Conservation (phyloP, 1,140 invertebrate genomes). For the Anadara kagoshimensis region DNA sequence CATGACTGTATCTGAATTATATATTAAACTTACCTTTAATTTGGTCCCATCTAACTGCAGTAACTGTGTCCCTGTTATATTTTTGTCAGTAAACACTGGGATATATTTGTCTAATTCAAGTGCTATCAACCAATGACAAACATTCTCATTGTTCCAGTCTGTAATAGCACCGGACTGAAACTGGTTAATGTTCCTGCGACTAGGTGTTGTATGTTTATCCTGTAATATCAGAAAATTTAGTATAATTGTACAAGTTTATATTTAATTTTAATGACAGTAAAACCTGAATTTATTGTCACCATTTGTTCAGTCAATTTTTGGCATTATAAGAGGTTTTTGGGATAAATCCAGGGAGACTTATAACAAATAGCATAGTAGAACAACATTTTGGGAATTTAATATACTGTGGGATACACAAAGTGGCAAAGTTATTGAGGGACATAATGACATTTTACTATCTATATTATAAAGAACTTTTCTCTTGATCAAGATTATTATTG, state of each 20-base stretch:
- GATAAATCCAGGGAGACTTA: no score
- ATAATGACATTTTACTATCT: not conserved
- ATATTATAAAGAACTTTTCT: not conserved
- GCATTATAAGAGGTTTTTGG: no score
- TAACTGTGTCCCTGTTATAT: constrained; percentile 87
- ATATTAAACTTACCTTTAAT: constrained; percentile 87
- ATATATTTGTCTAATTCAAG: constrained; percentile 89
- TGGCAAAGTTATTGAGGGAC: not conserved
- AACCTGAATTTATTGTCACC: not conserved
- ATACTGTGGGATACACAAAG: not conserved
- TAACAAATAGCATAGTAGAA: no score
- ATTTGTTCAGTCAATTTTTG: no score
- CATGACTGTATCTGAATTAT: no score
- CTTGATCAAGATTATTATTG: no score
- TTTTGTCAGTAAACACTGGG: constrained; percentile 86
- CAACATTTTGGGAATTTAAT: not conserved
- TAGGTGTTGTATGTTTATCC: constrained; percentile 50
- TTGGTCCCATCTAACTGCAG: constrained; percentile 89
- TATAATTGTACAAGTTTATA: not conserved
- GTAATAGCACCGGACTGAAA: constrained; percentile 77
- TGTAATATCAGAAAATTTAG: constrained; percentile 20
- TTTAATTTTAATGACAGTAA: not conserved
- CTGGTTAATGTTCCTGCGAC: constrained; percentile 55
- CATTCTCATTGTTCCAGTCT: constrained; percentile 85
- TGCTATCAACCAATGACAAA: constrained; percentile 90